Evolutionary conservation across 2,888 invertebrate genomes (phyloP), one percentile per base, ranked within the genome.

Genomic region (Drosophila neonasuta): DNA sequence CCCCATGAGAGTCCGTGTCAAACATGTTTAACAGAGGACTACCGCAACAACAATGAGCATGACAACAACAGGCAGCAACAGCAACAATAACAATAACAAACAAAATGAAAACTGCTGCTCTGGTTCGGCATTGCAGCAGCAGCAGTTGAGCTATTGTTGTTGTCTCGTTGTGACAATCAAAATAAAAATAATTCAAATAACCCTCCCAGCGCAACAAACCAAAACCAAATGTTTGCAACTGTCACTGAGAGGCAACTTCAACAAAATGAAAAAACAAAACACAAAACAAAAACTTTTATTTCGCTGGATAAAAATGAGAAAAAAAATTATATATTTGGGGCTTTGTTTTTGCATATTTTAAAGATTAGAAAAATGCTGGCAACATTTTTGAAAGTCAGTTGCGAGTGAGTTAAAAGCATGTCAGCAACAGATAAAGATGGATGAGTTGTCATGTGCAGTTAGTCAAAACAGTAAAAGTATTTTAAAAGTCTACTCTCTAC

Each of bases 1-100:
- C 64, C 80, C 84, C 81, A 75, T 65, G 81, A 80, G 80, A 83
- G 79, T 78, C 81, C 79, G 74, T 80, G 81, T 84, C 81, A 80
- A 80, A 78, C 78, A 79, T 83, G 83, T 70, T 74, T 73, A 76
- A 81, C 74, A 76, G 69, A 76, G 85, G 75, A 80, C 84, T 86
- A 83, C 83, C 83, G 66, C 86, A 80, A 80, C 71, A 80, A 75
- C 74, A 70, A 71, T 67, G 65, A 59, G 51, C 58, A 46, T 69
- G 70, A 69, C 69, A 73, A 62, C 82, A 81, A 59, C 77, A 67
- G 56, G 60, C 62, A 57, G 42, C 58, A 60, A 13, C 62, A 57
- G 42, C 58, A 60, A 13, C 68, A 64, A 57, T 59, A 80, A 75
- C 70, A 73, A 80, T 68, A 73, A 80, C 73, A 80, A 80, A 82